Evolutionary conservation across 2,797 vertebrate genomes (phyloP).

Genomic region (Esox lucius): DNA sequence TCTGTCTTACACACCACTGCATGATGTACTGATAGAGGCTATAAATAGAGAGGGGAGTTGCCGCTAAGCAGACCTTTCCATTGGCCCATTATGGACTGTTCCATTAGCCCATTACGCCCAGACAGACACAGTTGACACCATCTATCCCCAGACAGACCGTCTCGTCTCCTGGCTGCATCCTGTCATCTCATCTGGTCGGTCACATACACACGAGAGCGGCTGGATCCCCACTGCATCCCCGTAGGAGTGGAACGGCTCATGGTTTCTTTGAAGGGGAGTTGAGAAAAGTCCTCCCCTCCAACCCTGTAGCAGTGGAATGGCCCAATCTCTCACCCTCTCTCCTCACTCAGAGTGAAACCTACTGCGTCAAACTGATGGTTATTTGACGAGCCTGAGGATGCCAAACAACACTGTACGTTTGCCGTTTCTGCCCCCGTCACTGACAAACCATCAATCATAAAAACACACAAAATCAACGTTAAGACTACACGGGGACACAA

Average conservation of each 20-base stretch:
- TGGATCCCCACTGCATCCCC: constrained; percentile 7
- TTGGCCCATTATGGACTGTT: not conserved
- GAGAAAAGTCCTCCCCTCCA: not conserved
- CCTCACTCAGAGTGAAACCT: not conserved
- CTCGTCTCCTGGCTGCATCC: constrained; percentile 2
- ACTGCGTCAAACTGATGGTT: constrained; percentile 33
- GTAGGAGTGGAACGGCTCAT: constrained; percentile 25
- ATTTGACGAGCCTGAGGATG: constrained; percentile 48
- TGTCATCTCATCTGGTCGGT: not conserved
- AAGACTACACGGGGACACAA: not conserved
- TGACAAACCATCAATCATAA: constrained; percentile 39
- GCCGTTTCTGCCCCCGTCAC: constrained; percentile 59
- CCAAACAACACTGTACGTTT: constrained; percentile 63
- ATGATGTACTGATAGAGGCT: constrained; percentile 13
- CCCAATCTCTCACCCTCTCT: not conserved
- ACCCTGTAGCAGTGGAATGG: constrained; percentile 13
- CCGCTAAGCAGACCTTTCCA: not conserved
- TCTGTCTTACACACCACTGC: constrained; percentile 31
- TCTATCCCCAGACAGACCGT: not conserved
- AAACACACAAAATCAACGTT: constrained; percentile 19
- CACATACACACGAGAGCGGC: not conserved
- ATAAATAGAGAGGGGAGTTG: constrained; percentile 23
- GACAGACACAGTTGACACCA: not conserved
- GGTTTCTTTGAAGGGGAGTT: constrained; percentile 24
- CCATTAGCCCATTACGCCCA: not conserved